Base-by-base conservation (phyloP, 1,140 invertebrate species). In the Lasioglossum albipes region DNA sequence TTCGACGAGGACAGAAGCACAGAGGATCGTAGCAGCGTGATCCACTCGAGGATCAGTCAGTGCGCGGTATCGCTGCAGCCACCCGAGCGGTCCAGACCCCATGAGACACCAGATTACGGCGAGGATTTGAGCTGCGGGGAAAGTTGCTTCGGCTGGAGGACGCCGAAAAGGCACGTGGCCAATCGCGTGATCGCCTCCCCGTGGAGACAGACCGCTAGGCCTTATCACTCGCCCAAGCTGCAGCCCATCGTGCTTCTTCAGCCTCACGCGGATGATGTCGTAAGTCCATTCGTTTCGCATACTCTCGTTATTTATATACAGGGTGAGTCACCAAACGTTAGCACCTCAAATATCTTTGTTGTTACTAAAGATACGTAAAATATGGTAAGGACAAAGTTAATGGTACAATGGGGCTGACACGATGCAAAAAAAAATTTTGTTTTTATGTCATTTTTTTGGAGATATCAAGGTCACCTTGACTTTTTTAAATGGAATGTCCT, bases 171-270 rank as follows among this genome's bases (percentile, higher is more conserved):
- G 27, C 87, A 91, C 54, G 91, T 92, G 22, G 91, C 91, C 5
- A 92, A 92, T 79, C 87, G 90, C 27, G 91, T 92, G 9, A 90
- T 87, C 2, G 91, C 91, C n/a, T 92, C 91, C 18, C 91, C 91
- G 2, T 92, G 91, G 91, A 84, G 85, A 57, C 91, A 92, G 79
- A 86, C 90, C 0, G 61, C 85, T 12, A 85, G 85, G 73, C 91
- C 90, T 31, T 90, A 92, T 84, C 89, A 92, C 80, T 90, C 87
- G 27, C 91, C 91, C 6, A 89, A 87, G 64, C 61, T 78, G 9
- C 90, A 83, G 52, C 85, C 87, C 2, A 84, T 85, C 18, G 71
- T 87, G 5, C 41, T 83, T 22, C 41, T 83, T 22, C 82, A 76
- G 59, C 81, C 75, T 52, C 75, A 82, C 27, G 42, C 42, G 18